Base-by-base conservation (phyloP, 2,888 invertebrate species). In the Chaitophorus viminalis region DNA sequence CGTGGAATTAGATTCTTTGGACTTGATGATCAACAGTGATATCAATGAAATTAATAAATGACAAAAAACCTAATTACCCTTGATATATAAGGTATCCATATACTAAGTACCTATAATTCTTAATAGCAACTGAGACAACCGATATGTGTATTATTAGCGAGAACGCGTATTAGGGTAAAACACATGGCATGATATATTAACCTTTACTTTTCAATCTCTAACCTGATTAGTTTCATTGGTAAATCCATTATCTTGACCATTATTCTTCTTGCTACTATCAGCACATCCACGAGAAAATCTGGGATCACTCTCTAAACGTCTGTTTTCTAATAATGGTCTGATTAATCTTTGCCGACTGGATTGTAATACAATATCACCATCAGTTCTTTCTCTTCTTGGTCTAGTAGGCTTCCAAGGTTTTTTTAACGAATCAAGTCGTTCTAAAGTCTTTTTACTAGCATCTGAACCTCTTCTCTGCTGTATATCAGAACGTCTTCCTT, bases 361-460 rank as follows among this genome's bases (percentile, higher is more conserved):
- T 90, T 95, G 93, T 91, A 95, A 94, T 90, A 96, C 94, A 91
- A 96, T 96, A 92, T 96, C 96, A 89, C 96, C 96, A 92, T 97
- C 96, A 91, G 96, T 97, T 93, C 96, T 96, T 93, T 97, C 96
- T 90, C 96, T 93, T 91, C 96, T 93, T 82, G 95, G 96, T 91
- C 94, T 93, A 90, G 94, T 90, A n/a, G 91, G 91, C 92, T 92
- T 82, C 92, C 92, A 70, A 92, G 90, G 90, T 91, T 92, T 92
- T 90, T 91, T 95, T 95, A 65, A 94, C 94, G 84, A 82, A 93
- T 92, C 90, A 92, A 91, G 90, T 94, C 94, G 90, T 92, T 92
- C 89, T 90, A 87, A 84, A 83, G 82, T 88, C 65, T 77, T 89
- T 88, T 84, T 84, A 14, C 90, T 90, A 18, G 90, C 90, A 70